Conservation (phyloP, 1,140 invertebrate species). For the Procambarus virginalis region DNA sequence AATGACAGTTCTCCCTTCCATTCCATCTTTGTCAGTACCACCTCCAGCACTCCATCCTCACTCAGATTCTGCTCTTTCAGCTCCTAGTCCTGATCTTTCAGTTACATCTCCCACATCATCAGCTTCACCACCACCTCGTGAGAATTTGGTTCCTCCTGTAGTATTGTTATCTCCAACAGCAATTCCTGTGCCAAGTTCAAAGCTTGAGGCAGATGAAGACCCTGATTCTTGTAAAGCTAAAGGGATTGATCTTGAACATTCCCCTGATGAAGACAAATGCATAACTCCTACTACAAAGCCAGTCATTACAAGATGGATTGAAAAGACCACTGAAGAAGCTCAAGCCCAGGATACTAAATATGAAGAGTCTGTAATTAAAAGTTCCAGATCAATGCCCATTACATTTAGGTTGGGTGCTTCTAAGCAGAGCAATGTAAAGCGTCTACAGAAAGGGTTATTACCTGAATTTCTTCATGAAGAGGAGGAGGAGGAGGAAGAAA, state of each 20-base stretch:
- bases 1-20: not conserved
- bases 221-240: not conserved
- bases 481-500: constrained; percentile 8
- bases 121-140: not conserved
- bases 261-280: not conserved
- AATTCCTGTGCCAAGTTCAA: constrained; percentile 9
- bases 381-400: constrained; percentile 37
- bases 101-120: not conserved
- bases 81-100: not conserved
- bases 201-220: not conserved
- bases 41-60: not conserved
- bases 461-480: constrained; percentile 37
- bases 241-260: not conserved
- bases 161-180: constrained; percentile 17
- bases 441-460: constrained; percentile 15
- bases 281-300: not conserved
- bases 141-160: constrained; percentile 15
- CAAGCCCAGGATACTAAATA: not conserved
- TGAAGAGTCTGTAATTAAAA: constrained; percentile 1
- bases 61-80: not conserved
- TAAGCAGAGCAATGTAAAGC: constrained; percentile 18
- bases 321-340: not conserved
- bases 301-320: constrained; percentile 16
- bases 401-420: constrained; percentile 40
- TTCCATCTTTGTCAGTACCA: not conserved